phyloP scores from a whole-genome alignment of 2,888 invertebrate species.

The Eudasyphora cyanicolor region DNA sequence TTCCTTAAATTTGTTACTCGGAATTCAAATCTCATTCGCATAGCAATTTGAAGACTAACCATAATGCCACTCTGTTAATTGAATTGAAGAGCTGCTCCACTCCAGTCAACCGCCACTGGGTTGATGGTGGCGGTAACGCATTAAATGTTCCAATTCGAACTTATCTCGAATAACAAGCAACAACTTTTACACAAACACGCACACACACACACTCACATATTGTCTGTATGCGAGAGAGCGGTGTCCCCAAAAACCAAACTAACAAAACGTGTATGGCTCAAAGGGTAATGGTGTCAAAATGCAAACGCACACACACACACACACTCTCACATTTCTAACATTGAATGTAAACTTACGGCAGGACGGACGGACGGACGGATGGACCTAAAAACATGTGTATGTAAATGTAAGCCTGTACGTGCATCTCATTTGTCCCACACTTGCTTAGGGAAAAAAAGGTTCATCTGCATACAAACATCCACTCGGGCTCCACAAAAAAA shows the following conservation, averaged over 20 bases:
- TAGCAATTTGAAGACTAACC: neutral
- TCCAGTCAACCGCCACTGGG: neutral
- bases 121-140: slow-evolving; percentile 19
- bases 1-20: no score
- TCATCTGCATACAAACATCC: neutral
- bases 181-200: no score
- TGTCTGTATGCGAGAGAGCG: no score
- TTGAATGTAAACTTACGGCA: neutral
- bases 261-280: neutral
- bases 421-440: slow-evolving; percentile 30
- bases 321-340: no score
- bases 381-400: slow-evolving; percentile 2
- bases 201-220: no score
- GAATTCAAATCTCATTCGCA: slow-evolving; percentile 25
- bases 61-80: slow-evolving; percentile 22
- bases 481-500: neutral
- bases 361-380: neutral
- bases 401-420: slow-evolving; percentile 5
- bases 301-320: slow-evolving; percentile 14
- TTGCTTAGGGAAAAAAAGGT: neutral
- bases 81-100: slow-evolving; percentile 26
- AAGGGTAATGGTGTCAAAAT: slow-evolving; percentile 25
- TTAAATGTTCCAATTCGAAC: slow-evolving; percentile 42
- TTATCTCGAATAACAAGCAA: slow-evolving; percentile 27
- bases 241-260: neutral